Percentiles rank a stretch among this genome's conserved stretches.
These are phyloP conservation scores for Melanotaenia trifasciata DNA, from an alignment of 2,797 vertebrate species.

Conservation along the genomic window DNA sequence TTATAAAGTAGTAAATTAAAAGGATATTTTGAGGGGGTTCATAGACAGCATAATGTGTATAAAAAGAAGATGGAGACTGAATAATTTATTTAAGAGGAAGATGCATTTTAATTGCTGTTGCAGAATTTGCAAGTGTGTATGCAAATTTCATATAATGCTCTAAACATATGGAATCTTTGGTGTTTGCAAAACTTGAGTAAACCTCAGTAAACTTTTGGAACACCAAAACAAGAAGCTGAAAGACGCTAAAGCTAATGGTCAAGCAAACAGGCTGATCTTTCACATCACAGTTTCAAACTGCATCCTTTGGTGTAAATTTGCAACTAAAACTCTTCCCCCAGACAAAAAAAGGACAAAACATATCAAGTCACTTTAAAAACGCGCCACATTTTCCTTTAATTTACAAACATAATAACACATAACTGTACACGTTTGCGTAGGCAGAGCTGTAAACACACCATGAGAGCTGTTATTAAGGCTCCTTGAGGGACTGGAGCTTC, in stretches of 20 bases:
- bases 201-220: no score
- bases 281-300: not conserved
- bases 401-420: constrained; percentile 56
- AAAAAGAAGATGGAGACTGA: no score
- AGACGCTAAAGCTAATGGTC: not conserved
- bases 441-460: constrained; percentile 52
- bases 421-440: constrained; percentile 50
- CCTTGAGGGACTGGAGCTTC: constrained; percentile 14
- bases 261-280: not conserved
- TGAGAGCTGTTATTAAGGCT: constrained; percentile 51
- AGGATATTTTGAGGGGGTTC: not conserved
- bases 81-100: not conserved
- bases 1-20: no score
- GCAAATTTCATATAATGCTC: no score
- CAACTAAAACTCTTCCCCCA: not conserved
- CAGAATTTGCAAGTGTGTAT: no score
- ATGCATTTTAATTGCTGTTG: not conserved
- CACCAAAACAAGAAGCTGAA: not conserved
- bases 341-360: constrained; percentile 3
- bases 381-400: constrained; percentile 53
- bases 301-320: not conserved
- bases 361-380: constrained; percentile 47
- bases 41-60: not conserved
- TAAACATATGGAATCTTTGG: not conserved
- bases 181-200: not conserved